Evolutionary conservation across 1,140 invertebrate species (phyloP), one percentile per base, ranked within the genome.

Genomic region (Brachionus calyciflorus): DNA sequence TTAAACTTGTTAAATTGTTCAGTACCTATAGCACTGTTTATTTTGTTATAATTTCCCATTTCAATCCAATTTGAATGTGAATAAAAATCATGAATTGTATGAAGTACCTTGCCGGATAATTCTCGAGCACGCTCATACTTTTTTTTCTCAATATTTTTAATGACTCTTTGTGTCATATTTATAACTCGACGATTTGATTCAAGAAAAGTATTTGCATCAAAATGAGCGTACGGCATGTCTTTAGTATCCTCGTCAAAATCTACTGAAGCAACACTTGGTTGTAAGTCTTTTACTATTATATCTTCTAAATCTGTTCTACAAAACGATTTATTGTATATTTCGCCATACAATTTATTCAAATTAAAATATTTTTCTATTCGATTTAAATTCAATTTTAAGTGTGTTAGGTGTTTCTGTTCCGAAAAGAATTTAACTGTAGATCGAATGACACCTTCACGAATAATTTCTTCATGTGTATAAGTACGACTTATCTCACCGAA

Each of bases 31-130:
- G 33, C 37, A 6, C 7, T 19, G 24, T 76, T 57, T 17, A 76
- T 57, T 26, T 14, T 17, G 0, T 28, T 14, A 4, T n/a, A n/a
- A 10, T 60, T 76, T 26, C 73, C 73, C 73, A 76, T 57, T 48
- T 76, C 73, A 5, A 76, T 17, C 73, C 73, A 76, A 24, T 76
- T 76, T 3, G 73, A 57, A 33, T 76, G 73, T 2, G 51, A 57
- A 60, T 76, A 76, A 46, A 76, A 76, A 49, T 76, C 73, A 7
- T 76, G 73, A 57, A 76, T 40, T 9, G 73, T 76, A 21, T 76
- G 73, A 10, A 60, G 4, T 2, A 76, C 21, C 40, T 46, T n/a
- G 1, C 40, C 73, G 12, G 48, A 57, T 60, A 60, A 6, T 19
- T 57, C 41, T 10, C 53, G 30, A 6, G 53, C 51, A 19, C 30